Evolutionary conservation across 2,888 invertebrate species (phyloP).

Genomic region (Heliconius hortense): DNA sequence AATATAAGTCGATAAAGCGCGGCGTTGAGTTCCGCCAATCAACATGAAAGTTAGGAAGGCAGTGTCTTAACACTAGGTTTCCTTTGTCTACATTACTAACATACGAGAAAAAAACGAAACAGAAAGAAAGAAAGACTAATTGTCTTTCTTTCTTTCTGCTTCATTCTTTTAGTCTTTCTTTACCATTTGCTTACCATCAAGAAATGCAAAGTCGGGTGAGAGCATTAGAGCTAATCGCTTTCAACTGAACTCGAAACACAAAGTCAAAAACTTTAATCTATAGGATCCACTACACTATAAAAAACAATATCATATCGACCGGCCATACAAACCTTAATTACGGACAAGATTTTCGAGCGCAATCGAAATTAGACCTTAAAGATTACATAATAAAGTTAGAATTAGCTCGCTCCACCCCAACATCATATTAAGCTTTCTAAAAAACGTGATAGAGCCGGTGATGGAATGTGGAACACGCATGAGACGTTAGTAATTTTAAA

Average conservation of each 20-base stretch:
- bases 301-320: conserved; percentile 76
- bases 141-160: too few relatives aligned
- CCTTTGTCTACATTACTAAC: not conserved
- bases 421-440: conserved; percentile 73
- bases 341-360: conserved; percentile 47
- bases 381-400: conserved; percentile 42
- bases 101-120: not conserved
- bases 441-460: conserved; percentile 70
- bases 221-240: conserved; percentile 40
- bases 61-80: not conserved
- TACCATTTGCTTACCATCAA: conserved; percentile 20
- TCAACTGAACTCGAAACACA: conserved; percentile 44
- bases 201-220: conserved; percentile 35
- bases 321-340: conserved; percentile 73
- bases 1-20: too few relatives aligned
- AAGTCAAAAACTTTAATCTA: conserved; percentile 68
- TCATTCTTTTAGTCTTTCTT: not conserved
- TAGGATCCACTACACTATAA: conserved; percentile 74
- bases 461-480: conserved; percentile 72
- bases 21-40: not conserved
- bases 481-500: conserved; percentile 56
- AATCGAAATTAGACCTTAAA: conserved; percentile 47
- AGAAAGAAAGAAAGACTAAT: not conserved
- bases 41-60: not conserved
- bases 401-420: conserved; percentile 36